Evolutionary conservation across 2,797 vertebrate genomes (phyloP).

Genomic region (Alfaro cultratus): DNA sequence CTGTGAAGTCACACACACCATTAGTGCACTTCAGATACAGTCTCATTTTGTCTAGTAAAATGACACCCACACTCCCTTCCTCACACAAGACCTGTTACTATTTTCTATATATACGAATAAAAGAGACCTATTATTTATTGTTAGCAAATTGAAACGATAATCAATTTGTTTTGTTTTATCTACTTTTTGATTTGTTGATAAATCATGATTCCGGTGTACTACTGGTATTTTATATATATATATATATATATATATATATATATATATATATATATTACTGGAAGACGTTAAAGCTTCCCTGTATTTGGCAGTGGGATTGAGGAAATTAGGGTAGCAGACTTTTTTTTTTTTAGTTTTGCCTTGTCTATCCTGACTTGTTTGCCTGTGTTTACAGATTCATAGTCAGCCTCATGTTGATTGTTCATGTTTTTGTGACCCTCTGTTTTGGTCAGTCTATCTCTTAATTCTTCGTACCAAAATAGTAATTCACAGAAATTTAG

Average conservation of each 20-base stretch:
- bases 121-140: not conserved
- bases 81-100: not conserved
- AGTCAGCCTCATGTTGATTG: not conserved
- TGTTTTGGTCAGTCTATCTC: not conserved
- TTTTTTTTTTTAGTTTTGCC: not conserved
- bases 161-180: not conserved
- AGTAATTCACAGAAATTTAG: slow-evolving; percentile 45
- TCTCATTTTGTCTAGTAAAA: slow-evolving; percentile 14
- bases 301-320: not conserved
- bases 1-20: slow-evolving; percentile 19
- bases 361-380: not conserved
- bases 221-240: not conserved
- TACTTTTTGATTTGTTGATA: not conserved
- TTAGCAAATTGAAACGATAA: not conserved
- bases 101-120: not conserved
- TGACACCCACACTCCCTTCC: not conserved
- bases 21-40: slow-evolving; percentile 8
- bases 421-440: slow-evolving; percentile 2
- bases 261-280: not conserved
- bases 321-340: not conserved
- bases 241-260: no score
- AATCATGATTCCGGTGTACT: not conserved
- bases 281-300: not conserved
- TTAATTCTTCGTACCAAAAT: slow-evolving; percentile 17
- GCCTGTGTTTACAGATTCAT: not conserved